Conservation (phyloP, 2,113 vertebrate genomes). For the Vidua macroura region DNA sequence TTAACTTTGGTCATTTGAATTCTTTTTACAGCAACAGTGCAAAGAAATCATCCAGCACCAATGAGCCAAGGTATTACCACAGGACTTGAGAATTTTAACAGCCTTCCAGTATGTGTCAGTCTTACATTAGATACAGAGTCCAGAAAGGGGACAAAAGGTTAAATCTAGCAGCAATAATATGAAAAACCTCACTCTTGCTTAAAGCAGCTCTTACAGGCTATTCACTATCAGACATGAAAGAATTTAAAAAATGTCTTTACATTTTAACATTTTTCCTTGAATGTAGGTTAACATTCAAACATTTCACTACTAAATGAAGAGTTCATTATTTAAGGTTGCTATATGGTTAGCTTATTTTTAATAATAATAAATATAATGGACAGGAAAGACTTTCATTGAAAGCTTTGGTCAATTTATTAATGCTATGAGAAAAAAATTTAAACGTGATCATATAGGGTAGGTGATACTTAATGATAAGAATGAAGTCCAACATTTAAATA, state of each 20-base stretch:
- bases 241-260: background rate
- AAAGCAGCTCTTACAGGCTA: background rate
- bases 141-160: background rate
- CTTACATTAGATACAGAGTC: background rate
- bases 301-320: background rate
- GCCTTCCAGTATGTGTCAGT: background rate
- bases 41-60: background rate
- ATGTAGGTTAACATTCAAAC: background rate
- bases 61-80: background rate
- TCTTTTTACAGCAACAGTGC: background rate
- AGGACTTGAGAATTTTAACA: background rate
- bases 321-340: background rate
- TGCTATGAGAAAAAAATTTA: background rate
- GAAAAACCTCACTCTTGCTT: background rate
- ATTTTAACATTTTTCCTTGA: background rate
- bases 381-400: background rate
- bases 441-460: background rate
- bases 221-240: background rate
- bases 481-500: background rate
- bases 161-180: background rate
- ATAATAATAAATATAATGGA: background rate
- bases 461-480: background rate
- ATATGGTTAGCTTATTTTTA: background rate
- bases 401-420: background rate
- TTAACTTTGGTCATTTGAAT: background rate